A percentile compares a stretch with the other conserved stretches of the same genome.
phyloP scores from a whole-genome alignment of 2,888 invertebrate genomes.

The Drosophila mimica region DNA sequence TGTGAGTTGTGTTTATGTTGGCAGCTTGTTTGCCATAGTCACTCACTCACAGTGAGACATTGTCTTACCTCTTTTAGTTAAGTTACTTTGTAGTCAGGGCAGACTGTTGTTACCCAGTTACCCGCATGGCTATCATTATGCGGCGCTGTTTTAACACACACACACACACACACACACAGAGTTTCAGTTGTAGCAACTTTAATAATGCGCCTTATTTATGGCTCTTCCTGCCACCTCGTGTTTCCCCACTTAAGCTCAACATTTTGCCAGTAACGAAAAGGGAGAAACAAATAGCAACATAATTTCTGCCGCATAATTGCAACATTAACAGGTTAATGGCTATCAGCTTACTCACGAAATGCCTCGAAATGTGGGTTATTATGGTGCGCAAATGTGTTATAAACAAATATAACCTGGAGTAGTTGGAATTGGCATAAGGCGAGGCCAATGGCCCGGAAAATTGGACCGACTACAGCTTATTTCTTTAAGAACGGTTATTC shows the following conservation, averaged over 20 bases:
- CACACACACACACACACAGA: not conserved
- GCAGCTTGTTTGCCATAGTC: slow-evolving; percentile 41
- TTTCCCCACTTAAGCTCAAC: slow-evolving; percentile 24
- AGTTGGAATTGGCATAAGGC: slow-evolving; percentile 2
- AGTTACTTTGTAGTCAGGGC: slow-evolving; percentile 39
- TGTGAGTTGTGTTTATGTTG: slow-evolving; percentile 59
- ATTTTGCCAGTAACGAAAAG: slow-evolving; percentile 5
- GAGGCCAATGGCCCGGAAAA: slow-evolving; percentile 36
- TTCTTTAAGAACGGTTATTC: slow-evolving; percentile 9
- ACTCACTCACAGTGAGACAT: slow-evolving; percentile 11
- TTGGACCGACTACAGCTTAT: slow-evolving; percentile 7
- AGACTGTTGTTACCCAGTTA: slow-evolving; percentile 6
- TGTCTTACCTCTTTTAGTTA: slow-evolving; percentile 26
- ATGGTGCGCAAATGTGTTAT: slow-evolving; percentile 75
- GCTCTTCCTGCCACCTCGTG: slow-evolving; percentile 25
- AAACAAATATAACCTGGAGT: slow-evolving; percentile 62
- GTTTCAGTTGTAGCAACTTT: slow-evolving; percentile 59
- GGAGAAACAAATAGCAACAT: slow-evolving; percentile 53
- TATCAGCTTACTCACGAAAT: slow-evolving; percentile 43
- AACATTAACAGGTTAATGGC: slow-evolving; percentile 79
- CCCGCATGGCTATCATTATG: slow-evolving; percentile 39
- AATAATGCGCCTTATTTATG: slow-evolving; percentile 61
- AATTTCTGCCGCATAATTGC: slow-evolving; percentile 75
- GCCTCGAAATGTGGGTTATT: slow-evolving; percentile 54
- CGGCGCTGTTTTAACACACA: slow-evolving; percentile 21